These are phyloP conservation scores for Actinernus sp. DNA, from an alignment of 92 coral and sea anemone species.

Conservation along the genomic window DNA sequence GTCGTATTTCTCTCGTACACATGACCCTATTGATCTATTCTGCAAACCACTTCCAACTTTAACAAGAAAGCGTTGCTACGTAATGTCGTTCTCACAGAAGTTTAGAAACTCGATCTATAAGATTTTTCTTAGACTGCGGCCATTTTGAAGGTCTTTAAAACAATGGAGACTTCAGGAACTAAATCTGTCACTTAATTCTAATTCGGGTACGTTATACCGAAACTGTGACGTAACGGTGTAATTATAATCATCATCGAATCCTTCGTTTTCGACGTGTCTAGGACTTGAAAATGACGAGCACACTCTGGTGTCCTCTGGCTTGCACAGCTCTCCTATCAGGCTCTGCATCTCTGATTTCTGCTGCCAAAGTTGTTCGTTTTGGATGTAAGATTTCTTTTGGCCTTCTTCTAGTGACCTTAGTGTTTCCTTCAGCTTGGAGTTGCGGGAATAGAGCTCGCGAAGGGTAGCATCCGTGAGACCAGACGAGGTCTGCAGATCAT, in stretches of 20 bases:
- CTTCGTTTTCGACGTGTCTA: constrained; percentile 11
- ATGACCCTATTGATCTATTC: too few relatives aligned
- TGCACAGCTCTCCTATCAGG: constrained; percentile 79
- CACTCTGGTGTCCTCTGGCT: constrained; percentile 36
- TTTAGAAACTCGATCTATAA: too few relatives aligned
- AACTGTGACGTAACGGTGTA: constrained; percentile 39
- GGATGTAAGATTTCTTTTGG: constrained; percentile 75
- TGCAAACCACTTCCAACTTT: too few relatives aligned
- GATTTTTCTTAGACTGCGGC: too few relatives aligned
- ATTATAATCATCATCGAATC: constrained; percentile 2
- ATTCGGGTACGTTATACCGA: constrained; percentile 3
- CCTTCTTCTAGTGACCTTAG: constrained; percentile 84
- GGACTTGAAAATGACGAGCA: constrained; percentile 47
- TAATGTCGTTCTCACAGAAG: too few relatives aligned
- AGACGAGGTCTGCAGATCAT: constrained; percentile 46
- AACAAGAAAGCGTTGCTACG: too few relatives aligned
- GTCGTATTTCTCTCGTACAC: too few relatives aligned
- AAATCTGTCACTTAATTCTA: constrained; percentile 6
- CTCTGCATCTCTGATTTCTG: constrained; percentile 83
- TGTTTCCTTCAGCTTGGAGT: constrained; percentile 69
- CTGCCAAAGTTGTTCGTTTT: constrained; percentile 81
- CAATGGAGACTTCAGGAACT: not conserved
- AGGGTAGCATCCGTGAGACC: constrained; percentile 73
- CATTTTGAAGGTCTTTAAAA: too few relatives aligned
- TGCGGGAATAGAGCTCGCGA: constrained; percentile 72